phyloP scores from a whole-genome alignment of 1,140 invertebrate species.

The Drosophila sproati region DNA sequence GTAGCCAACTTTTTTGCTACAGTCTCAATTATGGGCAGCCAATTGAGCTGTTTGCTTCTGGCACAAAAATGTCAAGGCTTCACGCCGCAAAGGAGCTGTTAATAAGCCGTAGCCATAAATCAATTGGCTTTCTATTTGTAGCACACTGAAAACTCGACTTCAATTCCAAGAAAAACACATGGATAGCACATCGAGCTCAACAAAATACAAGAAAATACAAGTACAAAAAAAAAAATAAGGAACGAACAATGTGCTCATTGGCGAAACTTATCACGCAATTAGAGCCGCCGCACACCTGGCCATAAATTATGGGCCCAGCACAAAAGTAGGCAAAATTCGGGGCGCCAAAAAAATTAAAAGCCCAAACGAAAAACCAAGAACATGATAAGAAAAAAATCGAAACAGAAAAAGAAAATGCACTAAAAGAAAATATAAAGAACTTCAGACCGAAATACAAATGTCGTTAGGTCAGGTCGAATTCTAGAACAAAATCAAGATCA shows the following conservation, averaged over 20 bases:
- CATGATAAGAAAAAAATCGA: constrained; percentile 6
- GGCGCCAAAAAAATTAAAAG: constrained; percentile 54
- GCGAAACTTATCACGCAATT: constrained; percentile 80
- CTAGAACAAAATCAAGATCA: no score
- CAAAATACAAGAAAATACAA: constrained; percentile 40
- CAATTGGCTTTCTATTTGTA: constrained; percentile 41
- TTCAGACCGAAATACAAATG: no score
- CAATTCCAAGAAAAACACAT: constrained; percentile 50
- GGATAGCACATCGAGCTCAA: constrained; percentile 20
- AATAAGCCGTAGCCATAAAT: constrained; percentile 70
- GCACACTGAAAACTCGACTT: constrained; percentile 45
- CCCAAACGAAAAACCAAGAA: constrained; percentile 10
- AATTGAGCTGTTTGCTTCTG: constrained; percentile 42
- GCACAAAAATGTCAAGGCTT: constrained; percentile 12
- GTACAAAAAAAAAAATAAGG: constrained; percentile 3
- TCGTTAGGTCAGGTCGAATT: no score
- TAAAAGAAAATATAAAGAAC: not conserved
- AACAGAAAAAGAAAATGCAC: constrained; percentile 1
- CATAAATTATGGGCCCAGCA: constrained; percentile 62
- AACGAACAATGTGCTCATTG: constrained; percentile 46
- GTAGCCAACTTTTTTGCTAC: constrained; percentile 37
- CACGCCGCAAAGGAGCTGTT: constrained; percentile 39
- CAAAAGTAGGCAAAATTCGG: constrained; percentile 53
- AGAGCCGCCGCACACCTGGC: constrained; percentile 63
- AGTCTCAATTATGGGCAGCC: constrained; percentile 22